Evolutionary conservation across 2,113 vertebrate genomes (phyloP).

Genomic region (Tachuris rubrigastra): DNA sequence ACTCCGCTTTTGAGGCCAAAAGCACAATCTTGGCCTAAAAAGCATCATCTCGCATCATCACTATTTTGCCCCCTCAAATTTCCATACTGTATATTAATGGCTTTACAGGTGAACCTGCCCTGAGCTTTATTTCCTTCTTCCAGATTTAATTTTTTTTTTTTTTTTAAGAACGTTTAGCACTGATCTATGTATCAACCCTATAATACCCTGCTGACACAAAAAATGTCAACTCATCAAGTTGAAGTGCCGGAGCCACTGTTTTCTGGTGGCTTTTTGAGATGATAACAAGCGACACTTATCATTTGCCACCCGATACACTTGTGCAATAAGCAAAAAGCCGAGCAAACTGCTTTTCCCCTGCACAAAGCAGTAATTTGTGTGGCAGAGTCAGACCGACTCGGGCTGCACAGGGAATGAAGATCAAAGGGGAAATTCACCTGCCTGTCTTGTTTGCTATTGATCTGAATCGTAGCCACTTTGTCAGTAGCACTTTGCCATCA

Average conservation of each 20-base stretch:
- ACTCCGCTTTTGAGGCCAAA: not conserved
- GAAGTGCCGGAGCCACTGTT: not conserved
- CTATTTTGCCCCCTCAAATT: not conserved
- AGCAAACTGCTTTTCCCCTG: not conserved
- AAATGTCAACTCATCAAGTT: slow-evolving; percentile 24
- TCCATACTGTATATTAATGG: slow-evolving; percentile 2
- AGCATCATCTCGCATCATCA: not conserved
- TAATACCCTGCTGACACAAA: not conserved
- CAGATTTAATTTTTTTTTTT: slow-evolving; percentile 37
- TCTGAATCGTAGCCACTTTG: slow-evolving; percentile 57
- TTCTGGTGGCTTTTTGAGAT: slow-evolving; percentile 21
- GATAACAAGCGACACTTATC: not conserved
- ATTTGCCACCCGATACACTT: not conserved
- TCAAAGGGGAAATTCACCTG: slow-evolving; percentile 63
- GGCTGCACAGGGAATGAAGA: not conserved
- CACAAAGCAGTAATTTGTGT: slow-evolving; percentile 55
- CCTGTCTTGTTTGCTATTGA: slow-evolving; percentile 62
- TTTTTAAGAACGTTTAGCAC: slow-evolving; percentile 33
- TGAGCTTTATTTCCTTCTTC: slow-evolving; percentile 13
- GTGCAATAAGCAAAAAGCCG: slow-evolving; percentile 45
- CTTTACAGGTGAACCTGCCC: slow-evolving; percentile 32
- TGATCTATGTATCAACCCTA: not conserved
- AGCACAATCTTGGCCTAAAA: not conserved
- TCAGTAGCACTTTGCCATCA: slow-evolving; percentile 66
- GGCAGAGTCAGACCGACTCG: not conserved